Evolutionary conservation across 2,113 vertebrate genomes (phyloP).

Genomic region (Platichthys stellatus): DNA sequence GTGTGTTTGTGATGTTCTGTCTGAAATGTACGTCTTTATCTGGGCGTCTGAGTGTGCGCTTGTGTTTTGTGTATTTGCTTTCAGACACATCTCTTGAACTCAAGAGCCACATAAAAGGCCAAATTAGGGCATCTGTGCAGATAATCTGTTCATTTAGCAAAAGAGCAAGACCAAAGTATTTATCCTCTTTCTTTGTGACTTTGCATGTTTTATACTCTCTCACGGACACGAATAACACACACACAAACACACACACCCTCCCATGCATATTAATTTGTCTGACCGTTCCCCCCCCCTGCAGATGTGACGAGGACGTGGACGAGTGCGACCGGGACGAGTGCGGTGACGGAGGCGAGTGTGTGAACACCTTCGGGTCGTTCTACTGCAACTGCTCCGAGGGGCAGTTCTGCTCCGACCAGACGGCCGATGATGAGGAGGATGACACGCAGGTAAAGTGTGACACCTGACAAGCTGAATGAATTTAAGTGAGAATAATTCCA

Average conservation of each 20-base stretch:
- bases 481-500: not conserved
- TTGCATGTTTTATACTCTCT: conserved; percentile 33
- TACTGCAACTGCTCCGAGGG: conserved; percentile 93
- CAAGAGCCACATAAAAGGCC: too few relatives aligned
- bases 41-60: not conserved
- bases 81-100: too few relatives aligned
- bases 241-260: too few relatives aligned
- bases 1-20: not conserved
- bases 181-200: conserved; percentile 28
- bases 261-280: not conserved
- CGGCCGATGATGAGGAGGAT: conserved; percentile 79
- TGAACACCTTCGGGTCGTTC: conserved; percentile 92
- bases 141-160: conserved; percentile 35
- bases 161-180: conserved; percentile 11
- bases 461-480: too few relatives aligned
- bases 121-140: not conserved
- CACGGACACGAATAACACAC: conserved; percentile 22
- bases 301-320: conserved; percentile 92
- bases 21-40: conserved; percentile 18
- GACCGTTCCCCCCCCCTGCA: conserved; percentile 55
- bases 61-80: too few relatives aligned
- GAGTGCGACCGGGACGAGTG: conserved; percentile 91
- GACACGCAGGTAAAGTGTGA: conserved; percentile 68
- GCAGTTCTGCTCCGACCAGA: conserved; percentile 84
- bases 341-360: conserved; percentile 87